Base-by-base conservation (phyloP, 2,797 vertebrate species). In the Anguilla marmorata region DNA sequence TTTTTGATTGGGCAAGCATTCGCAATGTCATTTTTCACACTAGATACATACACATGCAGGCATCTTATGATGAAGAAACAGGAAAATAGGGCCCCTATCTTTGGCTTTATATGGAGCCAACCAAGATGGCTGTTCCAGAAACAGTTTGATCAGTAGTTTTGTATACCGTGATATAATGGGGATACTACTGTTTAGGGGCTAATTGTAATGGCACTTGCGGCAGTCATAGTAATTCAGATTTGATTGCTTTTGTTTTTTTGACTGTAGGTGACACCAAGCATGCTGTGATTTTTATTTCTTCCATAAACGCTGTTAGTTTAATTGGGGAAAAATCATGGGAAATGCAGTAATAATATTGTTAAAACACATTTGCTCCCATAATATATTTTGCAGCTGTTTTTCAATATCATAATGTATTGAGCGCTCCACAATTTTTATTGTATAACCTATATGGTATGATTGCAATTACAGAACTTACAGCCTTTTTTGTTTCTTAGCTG, bases 201-300 rank as follows among this genome's bases (percentile, higher is more conserved):
- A 82, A 82, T 82, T 82, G 79, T n/a, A 82, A 50, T 82, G 45
- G 24, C 6, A 45, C 79, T 24, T 82, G 19, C 76, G 4, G 76
- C 41, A 48, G 45, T 82, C 45, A 7, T 50, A n/a, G 19, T 82
- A n/a, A 50, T 82, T 85, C 19, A 41, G 37, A 85, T 33, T 85
- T 85, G 56, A 85, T 85, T 85, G 58, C 58, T 60, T 85, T 85
- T 60, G 56, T 85, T 69, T 27, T 58, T 69, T 69, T 27, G 1
- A 69, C 33, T 85, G 84, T 1, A 21, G 33, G 58, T 85, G 84
- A 85, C 52, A 19, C 50, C 50, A 85, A 50, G 16, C 84, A 60
- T 33, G 50, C 54, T 37, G 54, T 41, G 84, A 85, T 85, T 33
- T 84, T 85, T 21, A 66, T 66, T 85, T 85, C 41, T 16, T 7